A percentile compares a stretch with the other conserved stretches of the same genome.
Conservation (phyloP, 2,888 invertebrate genomes). For the Hyalella azteca region DNA sequence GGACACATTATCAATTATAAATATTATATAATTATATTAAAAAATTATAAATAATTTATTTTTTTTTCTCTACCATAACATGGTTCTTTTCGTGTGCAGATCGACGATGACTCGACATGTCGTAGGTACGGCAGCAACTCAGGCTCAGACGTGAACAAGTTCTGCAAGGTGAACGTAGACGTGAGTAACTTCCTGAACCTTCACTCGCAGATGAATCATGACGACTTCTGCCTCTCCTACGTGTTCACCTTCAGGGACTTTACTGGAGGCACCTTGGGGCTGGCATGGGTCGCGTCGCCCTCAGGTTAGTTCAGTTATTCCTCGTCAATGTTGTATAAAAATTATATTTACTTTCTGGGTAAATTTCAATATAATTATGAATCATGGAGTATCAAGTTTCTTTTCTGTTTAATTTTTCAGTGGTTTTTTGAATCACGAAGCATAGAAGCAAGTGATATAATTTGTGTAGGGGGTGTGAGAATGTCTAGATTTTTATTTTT, state of each 20-base stretch:
- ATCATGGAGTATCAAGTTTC: too few relatives aligned
- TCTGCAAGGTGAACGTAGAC: conserved; percentile 96
- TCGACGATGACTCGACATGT: conserved; percentile 86
- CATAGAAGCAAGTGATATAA: too few relatives aligned
- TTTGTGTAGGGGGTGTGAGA: too few relatives aligned
- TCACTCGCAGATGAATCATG: conserved; percentile 95
- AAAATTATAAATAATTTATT: too few relatives aligned
- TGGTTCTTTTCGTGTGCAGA: conserved; percentile 69
- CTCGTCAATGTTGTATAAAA: neutral
- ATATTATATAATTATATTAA: too few relatives aligned
- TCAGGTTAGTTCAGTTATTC: conserved; percentile 66
- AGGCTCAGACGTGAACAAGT: conserved; percentile 80
- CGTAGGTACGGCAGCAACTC: conserved; percentile 68
- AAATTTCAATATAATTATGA: neutral
- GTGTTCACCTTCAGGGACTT: conserved; percentile 93
- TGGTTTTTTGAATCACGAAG: neutral
- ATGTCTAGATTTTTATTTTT: too few relatives aligned
- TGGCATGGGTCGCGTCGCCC: conserved; percentile 99
- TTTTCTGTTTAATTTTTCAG: neutral
- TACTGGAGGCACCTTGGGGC: conserved; percentile 94
- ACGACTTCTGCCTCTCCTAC: conserved; percentile 98
- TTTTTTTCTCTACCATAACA: too few relatives aligned
- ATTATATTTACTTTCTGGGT: neutral
- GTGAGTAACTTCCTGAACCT: conserved; percentile 98
- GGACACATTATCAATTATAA: too few relatives aligned